A percentile compares a stretch with the other conserved stretches of the same genome.
Conservation (phyloP, 2,113 vertebrate genomes). For the Synchiropus splendidus region DNA sequence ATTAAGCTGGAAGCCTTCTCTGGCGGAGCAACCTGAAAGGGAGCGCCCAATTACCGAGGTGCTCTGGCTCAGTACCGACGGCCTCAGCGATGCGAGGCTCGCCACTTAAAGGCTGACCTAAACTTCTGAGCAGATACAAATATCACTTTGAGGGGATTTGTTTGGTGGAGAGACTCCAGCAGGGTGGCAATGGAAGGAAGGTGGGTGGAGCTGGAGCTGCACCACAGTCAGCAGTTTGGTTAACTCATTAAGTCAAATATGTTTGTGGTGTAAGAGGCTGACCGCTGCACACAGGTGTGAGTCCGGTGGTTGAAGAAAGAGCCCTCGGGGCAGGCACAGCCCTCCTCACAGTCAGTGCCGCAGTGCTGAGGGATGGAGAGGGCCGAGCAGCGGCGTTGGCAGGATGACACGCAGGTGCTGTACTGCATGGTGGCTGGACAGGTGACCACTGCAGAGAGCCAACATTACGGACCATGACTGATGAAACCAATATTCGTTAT, state of each 20-base stretch:
- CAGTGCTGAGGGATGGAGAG: slow-evolving; percentile 74
- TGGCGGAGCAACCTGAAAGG: slow-evolving; percentile 34
- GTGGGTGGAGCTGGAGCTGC: slow-evolving; percentile 3
- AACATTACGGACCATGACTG: not conserved
- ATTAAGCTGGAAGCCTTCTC: slow-evolving; percentile 50
- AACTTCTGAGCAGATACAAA: slow-evolving; percentile 40
- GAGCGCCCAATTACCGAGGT: slow-evolving; percentile 37
- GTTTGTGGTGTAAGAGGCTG: too few relatives aligned
- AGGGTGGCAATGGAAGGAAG: not conserved
- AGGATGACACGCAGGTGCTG: slow-evolving; percentile 79
- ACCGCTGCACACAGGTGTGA: slow-evolving; percentile 73
- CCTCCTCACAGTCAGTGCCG: slow-evolving; percentile 80
- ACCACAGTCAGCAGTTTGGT: too few relatives aligned
- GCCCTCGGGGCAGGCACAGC: slow-evolving; percentile 81
- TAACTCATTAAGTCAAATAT: too few relatives aligned
- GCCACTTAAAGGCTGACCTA: slow-evolving; percentile 46
- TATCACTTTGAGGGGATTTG: slow-evolving; percentile 43
- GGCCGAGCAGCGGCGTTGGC: slow-evolving; percentile 79
- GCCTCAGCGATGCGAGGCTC: slow-evolving; percentile 17
- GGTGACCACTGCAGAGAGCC: slow-evolving; percentile 62
- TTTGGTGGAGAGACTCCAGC: slow-evolving; percentile 25
- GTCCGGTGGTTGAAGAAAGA: slow-evolving; percentile 75
- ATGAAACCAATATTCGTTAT: too few relatives aligned
- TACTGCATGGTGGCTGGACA: slow-evolving; percentile 86
- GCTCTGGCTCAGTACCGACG: slow-evolving; percentile 31